Evolutionary conservation across 2,888 invertebrate genomes (phyloP), one percentile per base, ranked within the genome.

Genomic region (Tholera decimalis): DNA sequence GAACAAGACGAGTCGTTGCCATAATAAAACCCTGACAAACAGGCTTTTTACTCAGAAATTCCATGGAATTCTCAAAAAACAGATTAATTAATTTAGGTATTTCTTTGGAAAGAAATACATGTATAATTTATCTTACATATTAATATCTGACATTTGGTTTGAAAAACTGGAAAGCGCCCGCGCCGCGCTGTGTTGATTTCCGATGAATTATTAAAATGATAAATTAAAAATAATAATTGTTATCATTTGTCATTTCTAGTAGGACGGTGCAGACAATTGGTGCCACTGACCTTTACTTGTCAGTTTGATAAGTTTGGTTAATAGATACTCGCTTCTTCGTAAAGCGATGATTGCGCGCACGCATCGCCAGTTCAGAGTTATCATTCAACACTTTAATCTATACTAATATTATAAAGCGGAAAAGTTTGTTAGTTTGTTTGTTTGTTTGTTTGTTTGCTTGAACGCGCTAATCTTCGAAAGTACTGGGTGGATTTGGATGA

Each of bases 291-390:
- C 82, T 73, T 63, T 74, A 68, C 55, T 65, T 53, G 64, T 70
- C 54, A 78, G 33, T 59, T 56, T 63, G 76, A 83, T 81, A 77
- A 73, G 61, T 74, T 74, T 64, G 69, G 63, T 50, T 63, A 54
- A 56, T 76, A 75, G 77, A 73, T 83, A 83, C 35, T 43, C 9
- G 54, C 24, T 83, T 83, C 83, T 75, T 68, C 55, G 83, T 76
- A 83, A 46, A 56, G 22, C 67, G 67, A 76, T 80, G 68, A 59
- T 53, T 60, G 68, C 74, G 74, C 37, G 18, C 44, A 49, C 26
- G 64, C 62, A 47, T 46, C 35, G 58, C 59, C 63, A 59, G 44
- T 54, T 68, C 44, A 37, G 30, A 63, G 47, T 66, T 73, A 72
- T 68, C 76, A 54, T 18, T 69, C 51, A 24, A 56, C 49, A 47